Evolutionary conservation across 2,888 invertebrate genomes (phyloP), one percentile per base, ranked within the genome.

Genomic region (Lamellibrachia columna): DNA sequence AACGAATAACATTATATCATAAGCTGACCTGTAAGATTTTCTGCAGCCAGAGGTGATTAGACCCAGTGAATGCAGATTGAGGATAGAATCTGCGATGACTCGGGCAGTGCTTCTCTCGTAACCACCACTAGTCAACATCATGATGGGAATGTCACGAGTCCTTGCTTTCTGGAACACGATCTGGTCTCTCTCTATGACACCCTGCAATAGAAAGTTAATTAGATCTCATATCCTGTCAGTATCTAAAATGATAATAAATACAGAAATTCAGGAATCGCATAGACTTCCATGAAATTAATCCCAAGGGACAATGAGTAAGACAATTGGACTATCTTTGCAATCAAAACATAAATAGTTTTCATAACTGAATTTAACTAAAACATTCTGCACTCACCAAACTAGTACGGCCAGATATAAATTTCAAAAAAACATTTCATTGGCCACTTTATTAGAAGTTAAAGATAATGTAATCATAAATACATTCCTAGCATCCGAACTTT

Each of bases 111-210:
- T 97, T 94, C 97, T 97, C 94, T 98, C 97, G 96, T 99, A 99
- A 0, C 98, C 98, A 0, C 98, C 98, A 95, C 98, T 98, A 0
- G 98, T 98, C 52, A 98, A 96, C 98, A 98, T 98, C 22, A 98
- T 98, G 90, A 98, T 97, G 0, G 98, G 98, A 93, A 98, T 97
- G 58, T 97, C 96, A 40, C 97, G 96, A 7, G 97, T 94, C 53
- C 95, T 94, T 93, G 98, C 98, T 94, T 97, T 97, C 94, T 97
- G 75, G 75, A 75, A 75, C 22, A 75, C 97, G 91, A 98, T 97
- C 96, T 98, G 98, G 96, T 99, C 99, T 91, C 98, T 97, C 95
- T 97, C 97, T 93, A 98, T 98, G 55, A 99, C 98, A n/a, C 98
- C 98, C 98, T 98, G 97, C 8, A 94, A 93, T 93, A 93, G 91